Evolutionary conservation across 2,888 invertebrate species (phyloP).

Genomic region (Agonopterix alstromeriana): DNA sequence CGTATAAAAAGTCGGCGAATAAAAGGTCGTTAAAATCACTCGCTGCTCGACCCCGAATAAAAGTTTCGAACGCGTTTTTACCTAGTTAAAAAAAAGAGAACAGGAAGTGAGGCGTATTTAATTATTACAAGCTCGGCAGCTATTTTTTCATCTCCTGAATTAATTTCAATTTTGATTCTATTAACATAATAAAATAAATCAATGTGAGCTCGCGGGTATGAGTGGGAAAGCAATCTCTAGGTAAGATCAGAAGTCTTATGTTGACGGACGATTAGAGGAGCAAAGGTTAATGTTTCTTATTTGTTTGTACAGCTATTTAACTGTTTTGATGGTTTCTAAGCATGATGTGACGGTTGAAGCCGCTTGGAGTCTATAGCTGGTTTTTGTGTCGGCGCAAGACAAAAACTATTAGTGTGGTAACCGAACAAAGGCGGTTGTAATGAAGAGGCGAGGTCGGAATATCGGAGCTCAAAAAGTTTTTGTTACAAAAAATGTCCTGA

Average conservation of each 20-base stretch:
- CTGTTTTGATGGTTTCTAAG: constrained; percentile 25
- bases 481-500: not conserved
- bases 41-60: constrained; percentile 51
- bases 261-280: constrained; percentile 32
- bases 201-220: constrained; percentile 24
- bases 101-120: constrained; percentile 52
- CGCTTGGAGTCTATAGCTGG: constrained; percentile 9
- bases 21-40: constrained; percentile 68
- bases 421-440: constrained; percentile 47
- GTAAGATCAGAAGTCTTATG: constrained; percentile 26
- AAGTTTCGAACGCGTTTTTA: constrained; percentile 47
- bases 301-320: constrained; percentile 35
- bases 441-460: constrained; percentile 39
- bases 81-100: constrained; percentile 22
- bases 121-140: constrained; percentile 50
- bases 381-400: constrained; percentile 41
- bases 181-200: constrained; percentile 58
- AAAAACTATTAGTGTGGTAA: constrained; percentile 50
- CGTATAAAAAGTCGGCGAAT: constrained; percentile 42
- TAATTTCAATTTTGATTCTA: constrained; percentile 58
- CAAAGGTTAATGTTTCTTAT: constrained; percentile 36
- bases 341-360: constrained; percentile 18
- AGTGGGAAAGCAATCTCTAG: constrained; percentile 27
- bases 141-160: constrained; percentile 48
- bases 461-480: constrained; percentile 13